These are phyloP conservation scores for Plumapathes pennacea DNA, from an alignment of 92 coral and sea anemone species.

Conservation along the genomic window DNA sequence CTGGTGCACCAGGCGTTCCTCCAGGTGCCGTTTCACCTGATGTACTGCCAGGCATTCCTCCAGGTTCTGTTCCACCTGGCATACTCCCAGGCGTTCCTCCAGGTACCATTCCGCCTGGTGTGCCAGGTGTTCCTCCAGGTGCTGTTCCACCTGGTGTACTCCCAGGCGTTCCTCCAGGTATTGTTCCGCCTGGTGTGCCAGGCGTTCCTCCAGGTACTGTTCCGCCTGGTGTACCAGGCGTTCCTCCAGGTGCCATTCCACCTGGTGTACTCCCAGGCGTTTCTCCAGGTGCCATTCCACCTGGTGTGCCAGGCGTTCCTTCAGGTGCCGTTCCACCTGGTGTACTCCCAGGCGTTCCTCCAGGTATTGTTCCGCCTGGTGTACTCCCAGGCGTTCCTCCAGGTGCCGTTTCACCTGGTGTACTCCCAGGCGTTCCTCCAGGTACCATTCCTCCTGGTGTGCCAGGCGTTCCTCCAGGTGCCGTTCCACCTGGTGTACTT, in stretches of 20 bases:
- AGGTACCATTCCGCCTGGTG: too few species aligned
- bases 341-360: too few species aligned
- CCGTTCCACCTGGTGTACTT: not conserved
- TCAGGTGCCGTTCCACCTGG: not conserved
- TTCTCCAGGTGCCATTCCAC: conserved; percentile 14
- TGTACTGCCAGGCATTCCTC: not conserved
- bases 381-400: not conserved
- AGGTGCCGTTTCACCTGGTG: conserved; percentile 1
- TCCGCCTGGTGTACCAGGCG: conserved; percentile 5
- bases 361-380: too few species aligned
- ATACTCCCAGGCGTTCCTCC: too few species aligned
- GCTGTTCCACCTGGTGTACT: not conserved
- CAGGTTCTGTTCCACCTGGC: too few species aligned
- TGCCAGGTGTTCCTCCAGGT: too few species aligned
- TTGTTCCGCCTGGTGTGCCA: not conserved
- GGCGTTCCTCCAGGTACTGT: not conserved
- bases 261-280: conserved; percentile 15
- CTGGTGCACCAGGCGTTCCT: not conserved
- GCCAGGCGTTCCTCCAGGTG: not conserved
- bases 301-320: conserved; percentile 19
- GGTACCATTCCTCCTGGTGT: too few species aligned
- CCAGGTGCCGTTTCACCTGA: conserved; percentile 3
- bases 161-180: not conserved
- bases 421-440: too few species aligned
- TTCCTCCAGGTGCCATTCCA: conserved; percentile 2